Percentiles rank a stretch among this genome's conserved stretches.
phyloP scores from a whole-genome alignment of 2,888 invertebrate genomes.

The Tetranychus truncatus region DNA sequence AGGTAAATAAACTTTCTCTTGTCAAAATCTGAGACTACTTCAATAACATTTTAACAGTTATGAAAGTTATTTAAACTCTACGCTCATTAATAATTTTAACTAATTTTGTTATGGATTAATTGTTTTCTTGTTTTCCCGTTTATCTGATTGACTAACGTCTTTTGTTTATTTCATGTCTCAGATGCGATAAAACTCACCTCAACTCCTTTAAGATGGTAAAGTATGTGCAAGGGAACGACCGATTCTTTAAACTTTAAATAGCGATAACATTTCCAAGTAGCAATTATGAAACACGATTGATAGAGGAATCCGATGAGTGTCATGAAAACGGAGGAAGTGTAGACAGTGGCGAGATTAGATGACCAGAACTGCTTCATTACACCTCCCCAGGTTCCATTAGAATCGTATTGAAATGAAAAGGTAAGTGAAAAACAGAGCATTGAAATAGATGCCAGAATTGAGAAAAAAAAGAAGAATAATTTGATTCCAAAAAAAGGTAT shows the following conservation, averaged over 20 bases:
- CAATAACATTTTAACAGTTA: no score
- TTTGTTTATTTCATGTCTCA: neutral
- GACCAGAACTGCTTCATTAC: neutral
- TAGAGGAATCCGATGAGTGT: conserved; percentile 17
- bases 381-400: neutral
- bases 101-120: no score
- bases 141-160: neutral
- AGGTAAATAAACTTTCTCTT: no score
- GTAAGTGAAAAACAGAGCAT: conserved; percentile 11
- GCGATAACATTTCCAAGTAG: conserved; percentile 23
- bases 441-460: conserved; percentile 22
- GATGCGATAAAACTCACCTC: conserved; percentile 2
- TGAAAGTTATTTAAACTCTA: no score
- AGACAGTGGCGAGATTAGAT: conserved; percentile 5
- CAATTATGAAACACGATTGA: conserved; percentile 21
- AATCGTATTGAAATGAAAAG: neutral
- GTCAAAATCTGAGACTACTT: no score
- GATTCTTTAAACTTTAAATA: conserved; percentile 21
- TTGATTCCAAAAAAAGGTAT: conserved; percentile 22
- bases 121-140: neutral
- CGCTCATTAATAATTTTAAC: no score
- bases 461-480: conserved; percentile 21
- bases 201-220: neutral
- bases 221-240: conserved; percentile 12
- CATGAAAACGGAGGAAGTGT: conserved; percentile 19